These are phyloP conservation scores for Mycetomoellerius zeteki DNA, from an alignment of 1,140 invertebrate species.

Conservation along the genomic window DNA sequence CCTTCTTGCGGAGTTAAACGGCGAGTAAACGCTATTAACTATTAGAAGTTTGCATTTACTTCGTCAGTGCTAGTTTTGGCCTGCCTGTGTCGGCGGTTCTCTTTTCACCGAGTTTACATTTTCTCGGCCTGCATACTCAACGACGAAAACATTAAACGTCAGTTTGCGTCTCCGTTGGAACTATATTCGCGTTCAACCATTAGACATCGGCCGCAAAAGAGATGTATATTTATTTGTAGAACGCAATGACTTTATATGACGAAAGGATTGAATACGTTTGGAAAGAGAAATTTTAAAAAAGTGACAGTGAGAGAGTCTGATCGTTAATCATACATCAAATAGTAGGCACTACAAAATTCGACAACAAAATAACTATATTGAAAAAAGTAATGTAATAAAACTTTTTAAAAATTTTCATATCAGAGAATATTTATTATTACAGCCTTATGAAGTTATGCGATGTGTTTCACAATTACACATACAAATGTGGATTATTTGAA, in stretches of 20 bases:
- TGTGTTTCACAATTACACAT: slow-evolving; percentile 28
- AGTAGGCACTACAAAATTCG: neutral
- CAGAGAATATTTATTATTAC: neutral
- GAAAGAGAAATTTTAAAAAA: neutral
- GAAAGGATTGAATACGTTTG: neutral
- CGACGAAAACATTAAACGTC: slow-evolving; percentile 42
- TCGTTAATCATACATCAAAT: neutral
- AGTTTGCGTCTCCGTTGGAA: neutral
- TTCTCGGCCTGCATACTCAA: slow-evolving; percentile 22
- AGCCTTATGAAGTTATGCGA: neutral
- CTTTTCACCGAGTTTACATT: slow-evolving; percentile 39
- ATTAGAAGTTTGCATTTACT: slow-evolving; percentile 74
- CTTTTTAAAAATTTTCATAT: neutral
- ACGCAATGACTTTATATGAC: slow-evolving; percentile 3
- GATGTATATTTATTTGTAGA: slow-evolving; percentile 57
- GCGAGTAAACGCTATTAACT: slow-evolving; percentile 77
- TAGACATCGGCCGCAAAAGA: slow-evolving; percentile 13
- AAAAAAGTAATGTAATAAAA: neutral
- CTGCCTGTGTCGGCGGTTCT: slow-evolving; percentile 19
- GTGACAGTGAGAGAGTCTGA: neutral
- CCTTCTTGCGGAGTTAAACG: slow-evolving; percentile 67
- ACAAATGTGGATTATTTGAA: slow-evolving; percentile 25
- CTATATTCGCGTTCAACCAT: slow-evolving; percentile 42
- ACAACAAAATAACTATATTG: neutral
- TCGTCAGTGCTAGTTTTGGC: neutral